Conservation (phyloP, 2,888 invertebrate species). For the Choreutis nemorana region DNA sequence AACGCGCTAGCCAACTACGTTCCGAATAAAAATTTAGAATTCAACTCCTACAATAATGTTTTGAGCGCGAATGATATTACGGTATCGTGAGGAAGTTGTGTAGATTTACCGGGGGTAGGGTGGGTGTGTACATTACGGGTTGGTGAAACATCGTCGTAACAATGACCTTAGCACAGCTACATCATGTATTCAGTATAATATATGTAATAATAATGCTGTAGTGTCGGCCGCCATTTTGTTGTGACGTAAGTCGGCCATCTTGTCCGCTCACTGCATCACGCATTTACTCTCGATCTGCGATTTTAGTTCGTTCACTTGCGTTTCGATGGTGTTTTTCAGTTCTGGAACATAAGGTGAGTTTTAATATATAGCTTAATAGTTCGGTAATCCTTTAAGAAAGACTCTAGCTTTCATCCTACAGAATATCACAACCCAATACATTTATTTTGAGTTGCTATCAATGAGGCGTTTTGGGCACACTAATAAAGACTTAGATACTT, state of each 20-base stretch:
- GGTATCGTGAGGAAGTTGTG: slow-evolving; percentile 25
- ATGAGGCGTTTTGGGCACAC: too few relatives aligned
- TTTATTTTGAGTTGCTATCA: too few relatives aligned
- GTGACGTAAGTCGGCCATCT: slow-evolving; percentile 4
- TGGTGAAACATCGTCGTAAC: slow-evolving; percentile 34
- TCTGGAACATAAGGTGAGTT: slow-evolving; percentile 72
- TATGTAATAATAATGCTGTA: slow-evolving; percentile 16
- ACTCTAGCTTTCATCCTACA: too few relatives aligned
- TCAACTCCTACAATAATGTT: slow-evolving; percentile 40
- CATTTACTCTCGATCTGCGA: slow-evolving; percentile 96
- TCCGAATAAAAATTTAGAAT: slow-evolving; percentile 52
- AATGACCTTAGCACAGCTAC: slow-evolving; percentile 56
- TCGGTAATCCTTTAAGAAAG: too few relatives aligned
- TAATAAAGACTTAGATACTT: too few relatives aligned
- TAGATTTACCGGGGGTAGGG: slow-evolving; percentile 19
- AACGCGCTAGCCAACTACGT: slow-evolving; percentile 61
- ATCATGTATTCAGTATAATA: slow-evolving; percentile 52
- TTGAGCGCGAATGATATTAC: slow-evolving; percentile 54
- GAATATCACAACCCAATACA: too few relatives aligned
- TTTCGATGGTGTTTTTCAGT: slow-evolving; percentile 96
- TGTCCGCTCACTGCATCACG: slow-evolving; percentile 84
- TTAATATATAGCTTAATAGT: too few relatives aligned
- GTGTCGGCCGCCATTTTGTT: slow-evolving; percentile 10
- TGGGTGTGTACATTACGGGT: slow-evolving; percentile 25
- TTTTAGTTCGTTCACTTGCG: slow-evolving; percentile 96